Base-by-base conservation (phyloP, 2,888 invertebrate species). In the Liposcelis brunnea region DNA sequence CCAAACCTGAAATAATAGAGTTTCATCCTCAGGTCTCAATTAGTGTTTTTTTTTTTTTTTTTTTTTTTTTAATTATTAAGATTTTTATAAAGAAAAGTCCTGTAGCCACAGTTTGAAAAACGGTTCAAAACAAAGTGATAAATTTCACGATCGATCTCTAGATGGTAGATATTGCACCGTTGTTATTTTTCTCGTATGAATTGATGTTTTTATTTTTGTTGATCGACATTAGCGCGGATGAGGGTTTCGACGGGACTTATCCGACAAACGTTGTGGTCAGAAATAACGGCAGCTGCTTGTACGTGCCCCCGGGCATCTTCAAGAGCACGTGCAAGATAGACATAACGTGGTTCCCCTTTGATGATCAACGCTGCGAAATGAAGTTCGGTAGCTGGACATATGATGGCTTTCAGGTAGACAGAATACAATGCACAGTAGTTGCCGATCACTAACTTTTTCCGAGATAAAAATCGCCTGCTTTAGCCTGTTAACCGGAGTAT, bases 321-420 rank as follows among this genome's bases (percentile, higher is more conserved):
- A 95, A 94, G 80, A 93, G 94, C 80, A 97, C 95, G 72, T 98
- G 98, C 81, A 90, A 90, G 77, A 97, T 98, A 74, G 93, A 97
- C 80, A 97, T 98, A 80, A 94, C 94, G 69, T 97, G 95, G 95
- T 98, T 98, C 78, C 97, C 97, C 69, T 98, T 97, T 77, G 98
- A 98, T 76, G 95, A 97, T 73, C 98, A 98, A 79, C 83, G 85
- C 72, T 98, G 98, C 77, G 84, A 89, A 71, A 90, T 97, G 87
- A 93, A 97, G 80, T 97, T 97, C 70, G 97, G 97, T 73, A 94
- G 95, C 74, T 98, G 98, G 98, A 95, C 97, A 64, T 94, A 97
- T 75, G 89, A 90, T 70, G 93, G 93, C 74, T 82, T 81, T 74
- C 86, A 87, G 84, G 87, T 87, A 83, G 67, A 59, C 57, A 54